Evolutionary conservation across 2,797 vertebrate genomes (phyloP).

Genomic region (Hyperoplus immaculatus): DNA sequence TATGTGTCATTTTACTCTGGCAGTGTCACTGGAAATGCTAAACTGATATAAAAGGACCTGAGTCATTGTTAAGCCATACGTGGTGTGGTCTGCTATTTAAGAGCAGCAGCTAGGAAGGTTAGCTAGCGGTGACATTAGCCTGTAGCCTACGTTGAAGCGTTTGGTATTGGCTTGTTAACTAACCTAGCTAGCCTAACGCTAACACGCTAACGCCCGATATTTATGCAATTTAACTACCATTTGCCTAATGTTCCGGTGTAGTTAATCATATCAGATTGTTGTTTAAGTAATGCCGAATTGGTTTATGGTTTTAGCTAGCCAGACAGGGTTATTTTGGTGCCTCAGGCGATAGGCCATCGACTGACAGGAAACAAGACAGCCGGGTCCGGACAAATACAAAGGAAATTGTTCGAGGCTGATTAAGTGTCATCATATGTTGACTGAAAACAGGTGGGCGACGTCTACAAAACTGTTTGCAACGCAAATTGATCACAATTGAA

Average conservation of each 20-base stretch:
- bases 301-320: slow-evolving; percentile 23
- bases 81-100: background rate
- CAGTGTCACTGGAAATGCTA: background rate
- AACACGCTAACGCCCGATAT: slow-evolving; percentile 10
- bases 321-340: slow-evolving; percentile 36
- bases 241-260: background rate
- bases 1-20: background rate
- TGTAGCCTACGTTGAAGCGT: slow-evolving; percentile 38
- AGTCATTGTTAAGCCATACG: background rate
- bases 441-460: slow-evolving; percentile 82
- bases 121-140: slow-evolving; percentile 44
- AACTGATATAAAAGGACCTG: background rate
- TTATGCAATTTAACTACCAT: background rate
- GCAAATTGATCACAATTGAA: background rate
- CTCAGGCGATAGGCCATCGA: slow-evolving; percentile 51
- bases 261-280: background rate
- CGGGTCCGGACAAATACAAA: slow-evolving; percentile 28
- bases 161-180: slow-evolving; percentile 31
- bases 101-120: background rate
- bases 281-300: slow-evolving; percentile 31
- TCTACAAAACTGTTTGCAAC: background rate
- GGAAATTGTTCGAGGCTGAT: slow-evolving; percentile 35
- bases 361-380: slow-evolving; percentile 34
- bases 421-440: slow-evolving; percentile 80
- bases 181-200: slow-evolving; percentile 17